Base-by-base conservation (phyloP, 1,140 invertebrate genomes). In the Drosophila ohnishii region DNA sequence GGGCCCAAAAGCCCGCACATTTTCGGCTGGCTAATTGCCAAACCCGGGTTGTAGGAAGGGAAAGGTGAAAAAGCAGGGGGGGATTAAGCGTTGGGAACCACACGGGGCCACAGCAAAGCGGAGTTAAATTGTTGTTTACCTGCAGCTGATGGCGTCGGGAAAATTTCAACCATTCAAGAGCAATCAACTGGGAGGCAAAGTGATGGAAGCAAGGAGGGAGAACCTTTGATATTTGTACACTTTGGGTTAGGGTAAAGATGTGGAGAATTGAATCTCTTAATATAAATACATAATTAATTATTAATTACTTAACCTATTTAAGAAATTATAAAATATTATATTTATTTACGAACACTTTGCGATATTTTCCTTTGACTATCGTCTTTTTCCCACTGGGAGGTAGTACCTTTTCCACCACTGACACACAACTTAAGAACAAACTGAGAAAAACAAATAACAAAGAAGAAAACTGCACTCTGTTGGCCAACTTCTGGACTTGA, bases 111-210 rank as follows among this genome's bases (percentile, higher is more conserved):
- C n/a, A 34, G 14, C 40, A 28, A 37, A 39, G 56, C 48, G 50
- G 53, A 75, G 73, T 44, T 53, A 76, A 76, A 76, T 76, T 76
- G 74, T 67, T 66, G 73, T 76, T 76, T 76, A 76, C 73, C 73
- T 76, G 37, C 73, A 59, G 40, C 62, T 76, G 73, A 75, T 59
- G 55, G 73, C 56, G 62, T 28, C 39, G 39, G 51, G 19, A 25
- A 48, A 58, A 60, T 51, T 65, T 66, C 56, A 42, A 22, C 62
- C 37, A 47, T 65, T 76, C 50, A 51, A 39, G 53, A 16, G 44
- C 65, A 59, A 71, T 71, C 42, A 59, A 50, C 34, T 40, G 65
- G 16, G 5, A 35, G 30, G 11, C 16, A 5, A 5, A 40, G 44
- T 25, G 40, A 34, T 64, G 34, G 42, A n/a, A 22, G 8, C 8